These are phyloP conservation scores for Onychomys leucogaster DNA, from an alignment of 2,797 vertebrate species.

Conservation along the genomic window DNA sequence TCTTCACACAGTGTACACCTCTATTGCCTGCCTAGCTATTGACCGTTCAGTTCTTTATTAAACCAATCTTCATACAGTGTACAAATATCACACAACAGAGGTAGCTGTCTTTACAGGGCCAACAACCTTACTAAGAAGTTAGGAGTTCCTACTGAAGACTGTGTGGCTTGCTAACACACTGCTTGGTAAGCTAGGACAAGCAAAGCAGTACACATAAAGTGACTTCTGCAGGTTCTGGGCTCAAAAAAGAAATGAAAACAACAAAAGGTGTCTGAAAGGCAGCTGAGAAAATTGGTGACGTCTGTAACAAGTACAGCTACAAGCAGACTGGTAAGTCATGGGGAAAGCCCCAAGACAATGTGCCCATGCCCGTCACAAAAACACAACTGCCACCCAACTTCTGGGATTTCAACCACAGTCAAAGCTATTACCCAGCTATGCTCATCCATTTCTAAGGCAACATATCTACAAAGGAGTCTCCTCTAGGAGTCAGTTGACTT, in stretches of 20 bases:
- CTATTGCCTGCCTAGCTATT: background rate
- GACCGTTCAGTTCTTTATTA: background rate
- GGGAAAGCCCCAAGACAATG: slow-evolving; percentile 18
- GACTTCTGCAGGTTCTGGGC: background rate
- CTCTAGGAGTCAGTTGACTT: slow-evolving; percentile 73
- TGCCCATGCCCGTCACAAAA: slow-evolving; percentile 45
- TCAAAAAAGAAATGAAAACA: background rate
- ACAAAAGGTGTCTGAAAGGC: background rate
- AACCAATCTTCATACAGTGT: background rate
- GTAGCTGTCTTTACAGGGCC: background rate
- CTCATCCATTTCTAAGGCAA: slow-evolving; percentile 75
- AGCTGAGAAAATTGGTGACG: background rate
- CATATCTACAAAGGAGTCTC: slow-evolving; percentile 62
- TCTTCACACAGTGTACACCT: background rate
- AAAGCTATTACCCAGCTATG: slow-evolving; percentile 24
- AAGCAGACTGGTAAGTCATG: background rate
- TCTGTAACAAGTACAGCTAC: background rate
- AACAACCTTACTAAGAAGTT: background rate
- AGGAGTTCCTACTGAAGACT: background rate
- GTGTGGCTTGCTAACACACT: background rate
- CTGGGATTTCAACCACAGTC: slow-evolving; percentile 60
- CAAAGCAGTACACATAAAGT: background rate
- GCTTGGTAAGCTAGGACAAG: background rate
- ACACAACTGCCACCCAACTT: slow-evolving; percentile 45
- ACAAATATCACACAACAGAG: background rate